Conservation (phyloP, 2,888 invertebrate genomes). For the Abrostola tripartita region DNA sequence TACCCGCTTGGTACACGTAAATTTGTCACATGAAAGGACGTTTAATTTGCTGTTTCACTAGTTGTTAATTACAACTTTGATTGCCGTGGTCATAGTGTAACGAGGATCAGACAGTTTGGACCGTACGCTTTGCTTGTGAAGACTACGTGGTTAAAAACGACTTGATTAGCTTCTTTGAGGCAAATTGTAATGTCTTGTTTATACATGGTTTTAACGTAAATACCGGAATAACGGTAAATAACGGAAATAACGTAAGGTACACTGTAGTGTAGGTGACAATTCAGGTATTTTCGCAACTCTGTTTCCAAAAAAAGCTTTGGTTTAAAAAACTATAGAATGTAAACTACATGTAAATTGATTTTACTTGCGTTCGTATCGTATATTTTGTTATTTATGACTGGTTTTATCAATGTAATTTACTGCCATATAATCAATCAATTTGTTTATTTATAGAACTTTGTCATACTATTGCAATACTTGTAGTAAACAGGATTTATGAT, state of each 20-base stretch:
- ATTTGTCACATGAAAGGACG: slow-evolving; percentile 80
- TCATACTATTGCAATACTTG: background rate
- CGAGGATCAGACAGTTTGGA: slow-evolving; percentile 63
- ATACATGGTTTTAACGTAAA: too few species aligned
- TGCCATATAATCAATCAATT: slow-evolving; percentile 4
- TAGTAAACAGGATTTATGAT: too few species aligned
- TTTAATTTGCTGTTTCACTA: slow-evolving; percentile 86
- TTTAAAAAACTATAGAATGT: background rate
- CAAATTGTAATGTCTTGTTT: background rate
- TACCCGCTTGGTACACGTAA: slow-evolving; percentile 59
- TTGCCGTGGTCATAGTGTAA: slow-evolving; percentile 75
- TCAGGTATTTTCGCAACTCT: too few species aligned
- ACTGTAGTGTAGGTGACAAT: too few species aligned
- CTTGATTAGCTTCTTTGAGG: slow-evolving; percentile 39
- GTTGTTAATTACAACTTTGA: slow-evolving; percentile 86
- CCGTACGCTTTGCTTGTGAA: slow-evolving; percentile 18
- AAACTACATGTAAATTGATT: slow-evolving; percentile 2
- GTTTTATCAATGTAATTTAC: slow-evolving; percentile 3
- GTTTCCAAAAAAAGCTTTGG: too few species aligned
- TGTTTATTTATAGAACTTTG: slow-evolving; percentile 1
- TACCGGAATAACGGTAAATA: too few species aligned
- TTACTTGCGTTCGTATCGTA: background rate
- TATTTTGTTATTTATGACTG: slow-evolving; percentile 2
- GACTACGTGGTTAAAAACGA: slow-evolving; percentile 32
- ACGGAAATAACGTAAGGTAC: too few species aligned